A percentile compares a stretch with the other conserved stretches of the same genome.
Conservation (phyloP, 1,140 invertebrate species). For the Archivesica marissinica region DNA sequence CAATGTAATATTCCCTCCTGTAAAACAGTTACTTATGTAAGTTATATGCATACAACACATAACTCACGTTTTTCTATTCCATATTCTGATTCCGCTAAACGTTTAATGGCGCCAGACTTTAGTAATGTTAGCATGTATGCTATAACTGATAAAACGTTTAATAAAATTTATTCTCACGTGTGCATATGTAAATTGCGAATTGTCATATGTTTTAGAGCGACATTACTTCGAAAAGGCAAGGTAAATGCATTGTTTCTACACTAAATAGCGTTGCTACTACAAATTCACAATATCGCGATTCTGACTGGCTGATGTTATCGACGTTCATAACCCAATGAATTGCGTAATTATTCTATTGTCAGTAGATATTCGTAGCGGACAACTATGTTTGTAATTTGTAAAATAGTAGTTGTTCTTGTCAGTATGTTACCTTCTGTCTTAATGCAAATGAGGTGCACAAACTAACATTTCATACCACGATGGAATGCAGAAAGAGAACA, state of each 20-base stretch:
- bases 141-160: not conserved
- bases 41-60: too few relatives aligned
- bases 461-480: not conserved
- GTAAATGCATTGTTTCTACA: too few relatives aligned
- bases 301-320: too few relatives aligned
- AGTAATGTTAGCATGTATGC: not conserved
- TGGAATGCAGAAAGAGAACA: too few relatives aligned
- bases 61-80: too few relatives aligned
- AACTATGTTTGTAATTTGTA: not conserved
- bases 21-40: too few relatives aligned
- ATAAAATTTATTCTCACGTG: not conserved
- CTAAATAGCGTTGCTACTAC: too few relatives aligned
- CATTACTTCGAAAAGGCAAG: too few relatives aligned
- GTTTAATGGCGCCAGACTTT: not conserved
- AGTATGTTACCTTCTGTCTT: too few relatives aligned
- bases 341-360: too few relatives aligned
- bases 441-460: not conserved
- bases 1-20: constrained; percentile 74
- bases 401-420: not conserved
- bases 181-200: not conserved
- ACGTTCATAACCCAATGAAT: too few relatives aligned
- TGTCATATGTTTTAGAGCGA: not conserved
- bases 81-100: not conserved
- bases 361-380: not conserved
- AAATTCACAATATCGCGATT: too few relatives aligned